Evolutionary conservation across 2,888 invertebrate species (phyloP), one percentile per base, ranked within the genome.

Genomic region (Resseliella maxima): DNA sequence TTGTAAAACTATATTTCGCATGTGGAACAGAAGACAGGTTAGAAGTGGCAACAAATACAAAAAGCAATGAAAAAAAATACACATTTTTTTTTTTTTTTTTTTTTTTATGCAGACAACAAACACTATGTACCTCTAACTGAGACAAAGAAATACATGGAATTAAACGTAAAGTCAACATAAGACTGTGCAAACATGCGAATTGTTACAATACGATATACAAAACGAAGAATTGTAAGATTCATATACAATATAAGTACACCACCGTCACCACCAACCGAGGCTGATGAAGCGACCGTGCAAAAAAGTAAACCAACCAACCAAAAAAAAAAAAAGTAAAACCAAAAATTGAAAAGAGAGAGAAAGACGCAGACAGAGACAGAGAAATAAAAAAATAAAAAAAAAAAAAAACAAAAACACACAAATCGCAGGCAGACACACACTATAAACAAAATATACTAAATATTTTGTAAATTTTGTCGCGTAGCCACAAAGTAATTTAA

Each of bases 381-480:
- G n/a, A n/a, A n/a, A n/a, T n/a, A n/a, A n/a, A n/a, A n/a, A n/a
- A n/a, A n/a, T n/a, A n/a, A n/a, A n/a, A n/a, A n/a, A n/a, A n/a
- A n/a, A n/a, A n/a, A n/a, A n/a, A n/a, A 50, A 59, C n/a, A 24
- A 59, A 59, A 72, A 35, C 31, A 2, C 72, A 72, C 3, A 31
- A 72, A 0, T 15, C 5, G 31, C 15, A 31, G n/a, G 27, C 59
- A 59, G 59, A 2, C 81, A 18, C 6, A 81, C 24, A 31, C 38
- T 38, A 38, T 38, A 83, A 38, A 6, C 38, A 38, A 72, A 72
- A 72, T 72, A 72, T 38, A 83, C 38, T 83, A 38, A 83, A 85
- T 85, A 85, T 46, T 85, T 85, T 85, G 85, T 83, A 85, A 85
- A 85, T 85, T 85, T 45, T 45, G 85, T 85, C 85, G 45, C 85